A percentile compares a stretch with the other conserved stretches of the same genome.
Conservation (phyloP, 2,113 vertebrate genomes). For the Oryzias celebensis region DNA sequence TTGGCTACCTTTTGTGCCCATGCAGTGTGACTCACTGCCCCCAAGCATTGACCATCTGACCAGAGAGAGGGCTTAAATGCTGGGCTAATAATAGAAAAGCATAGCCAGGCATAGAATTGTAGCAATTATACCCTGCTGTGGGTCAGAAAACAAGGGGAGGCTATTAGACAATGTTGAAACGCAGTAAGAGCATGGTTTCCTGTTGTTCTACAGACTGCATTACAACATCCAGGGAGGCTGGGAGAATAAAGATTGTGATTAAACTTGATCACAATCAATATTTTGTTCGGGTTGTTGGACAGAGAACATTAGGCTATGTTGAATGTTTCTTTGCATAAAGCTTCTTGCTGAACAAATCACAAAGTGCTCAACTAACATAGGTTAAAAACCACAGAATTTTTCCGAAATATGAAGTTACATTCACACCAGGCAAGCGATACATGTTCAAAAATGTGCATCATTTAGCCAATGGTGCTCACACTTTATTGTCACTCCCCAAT, state of each 20-base stretch:
- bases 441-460: no score
- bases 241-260: neutral
- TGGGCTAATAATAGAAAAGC: conserved; percentile 75
- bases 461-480: no score
- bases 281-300: no score
- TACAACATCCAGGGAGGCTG: conserved; percentile 41
- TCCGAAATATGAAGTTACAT: no score
- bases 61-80: conserved; percentile 71
- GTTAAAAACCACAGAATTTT: no score
- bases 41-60: conserved; percentile 83
- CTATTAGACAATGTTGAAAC: conserved; percentile 27
- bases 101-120: conserved; percentile 66
- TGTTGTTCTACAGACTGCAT: conserved; percentile 4
- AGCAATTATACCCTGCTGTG: conserved; percentile 76
- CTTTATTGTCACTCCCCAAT: no score
- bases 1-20: conserved; percentile 80
- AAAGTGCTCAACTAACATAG: no score
- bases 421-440: no score
- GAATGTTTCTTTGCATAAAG: no score
- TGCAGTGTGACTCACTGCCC: conserved; percentile 80
- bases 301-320: no score
- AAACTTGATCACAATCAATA: no score
- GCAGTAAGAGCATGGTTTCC: conserved; percentile 12
- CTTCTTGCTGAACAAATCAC: no score
- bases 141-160: conserved; percentile 62